These are phyloP conservation scores for Campylomormyrus tamandua DNA, from an alignment of 2,113 vertebrate genomes.

Conservation along the genomic window DNA sequence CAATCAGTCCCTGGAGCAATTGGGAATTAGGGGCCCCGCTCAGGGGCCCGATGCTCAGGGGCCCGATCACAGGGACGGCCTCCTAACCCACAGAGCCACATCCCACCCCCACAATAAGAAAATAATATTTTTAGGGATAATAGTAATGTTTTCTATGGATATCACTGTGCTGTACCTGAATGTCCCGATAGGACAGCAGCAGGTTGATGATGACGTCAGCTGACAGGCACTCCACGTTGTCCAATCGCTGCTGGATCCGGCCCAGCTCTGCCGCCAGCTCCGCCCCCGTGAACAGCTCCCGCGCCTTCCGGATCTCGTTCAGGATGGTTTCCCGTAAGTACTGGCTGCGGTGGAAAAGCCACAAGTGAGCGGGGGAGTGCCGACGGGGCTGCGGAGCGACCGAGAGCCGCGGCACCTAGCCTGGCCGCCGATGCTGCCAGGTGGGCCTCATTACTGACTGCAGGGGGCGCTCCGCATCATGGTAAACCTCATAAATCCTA, in stretches of 20 bases:
- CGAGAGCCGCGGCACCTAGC: background rate
- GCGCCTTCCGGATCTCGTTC: conserved; percentile 89
- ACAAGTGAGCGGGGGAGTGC: background rate
- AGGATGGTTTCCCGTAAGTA: conserved; percentile 91
- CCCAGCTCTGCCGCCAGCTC: conserved; percentile 82
- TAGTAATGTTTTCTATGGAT: background rate
- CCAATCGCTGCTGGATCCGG: conserved; percentile 86
- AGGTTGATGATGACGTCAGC: conserved; percentile 95
- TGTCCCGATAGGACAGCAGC: conserved; percentile 92
- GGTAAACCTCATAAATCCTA: background rate
- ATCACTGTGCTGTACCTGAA: conserved; percentile 68
- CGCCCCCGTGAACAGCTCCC: conserved; percentile 78
- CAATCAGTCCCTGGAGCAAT: background rate
- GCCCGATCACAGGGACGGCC: background rate
- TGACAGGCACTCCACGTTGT: conserved; percentile 91
- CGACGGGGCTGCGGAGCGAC: background rate
- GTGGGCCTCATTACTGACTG: background rate
- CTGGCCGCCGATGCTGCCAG: background rate
- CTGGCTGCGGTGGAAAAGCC: conserved; percentile 61
- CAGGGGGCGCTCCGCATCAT: background rate
- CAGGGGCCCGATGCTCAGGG: background rate
- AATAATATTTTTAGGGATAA: background rate
- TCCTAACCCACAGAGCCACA: background rate
- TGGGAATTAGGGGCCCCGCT: background rate
- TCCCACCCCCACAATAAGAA: background rate